These are phyloP conservation scores for Lithobates pipiens DNA, from an alignment of 2,797 vertebrate genomes.

Conservation along the genomic window DNA sequence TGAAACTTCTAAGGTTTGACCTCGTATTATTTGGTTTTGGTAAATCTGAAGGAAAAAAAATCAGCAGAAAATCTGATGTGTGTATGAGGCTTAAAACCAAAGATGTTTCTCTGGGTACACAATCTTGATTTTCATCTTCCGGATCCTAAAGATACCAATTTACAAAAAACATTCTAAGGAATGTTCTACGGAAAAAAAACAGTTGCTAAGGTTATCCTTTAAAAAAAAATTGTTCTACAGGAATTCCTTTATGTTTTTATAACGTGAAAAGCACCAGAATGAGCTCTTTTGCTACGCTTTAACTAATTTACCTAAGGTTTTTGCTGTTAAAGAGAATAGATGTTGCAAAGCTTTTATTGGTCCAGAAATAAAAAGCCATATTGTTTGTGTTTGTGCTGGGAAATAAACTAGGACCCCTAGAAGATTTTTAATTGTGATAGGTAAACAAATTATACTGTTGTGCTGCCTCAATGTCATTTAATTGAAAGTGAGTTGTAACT, in stretches of 20 bases:
- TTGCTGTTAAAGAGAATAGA: constrained; percentile 28
- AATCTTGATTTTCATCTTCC: constrained; percentile 40
- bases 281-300: constrained; percentile 47
- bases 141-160: constrained; percentile 41
- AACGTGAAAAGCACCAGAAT: constrained; percentile 47
- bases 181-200: constrained; percentile 47
- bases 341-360: constrained; percentile 44
- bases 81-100: no score
- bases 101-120: constrained; percentile 5
- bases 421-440: constrained; percentile 49
- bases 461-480: neutral
- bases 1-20: no score
- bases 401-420: neutral
- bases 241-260: constrained; percentile 49
- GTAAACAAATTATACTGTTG: constrained; percentile 4
- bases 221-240: constrained; percentile 40
- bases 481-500: constrained; percentile 14
- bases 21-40: no score
- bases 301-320: constrained; percentile 54
- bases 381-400: constrained; percentile 20
- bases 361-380: constrained; percentile 1
- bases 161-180: constrained; percentile 40
- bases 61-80: no score
- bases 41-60: no score
- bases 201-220: constrained; percentile 55